Evolutionary conservation across 1,140 invertebrate species (phyloP).

Genomic region (Teleogryllus occipitalis): DNA sequence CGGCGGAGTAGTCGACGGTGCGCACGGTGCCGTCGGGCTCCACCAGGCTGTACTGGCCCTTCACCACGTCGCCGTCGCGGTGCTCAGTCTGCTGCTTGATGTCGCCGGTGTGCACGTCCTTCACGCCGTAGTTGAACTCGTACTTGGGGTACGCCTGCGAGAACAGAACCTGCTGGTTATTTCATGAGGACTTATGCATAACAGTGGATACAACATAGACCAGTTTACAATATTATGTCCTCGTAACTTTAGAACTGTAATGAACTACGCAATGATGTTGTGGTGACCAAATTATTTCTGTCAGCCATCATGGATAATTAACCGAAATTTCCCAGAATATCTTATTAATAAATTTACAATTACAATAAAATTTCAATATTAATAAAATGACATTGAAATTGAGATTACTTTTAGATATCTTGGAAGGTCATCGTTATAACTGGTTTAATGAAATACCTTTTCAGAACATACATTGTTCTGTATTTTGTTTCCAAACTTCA

Average conservation of each 20-base stretch:
- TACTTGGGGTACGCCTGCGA: constrained; percentile 15
- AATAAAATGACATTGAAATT: background rate
- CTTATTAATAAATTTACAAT: no score
- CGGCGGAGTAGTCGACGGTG: constrained; percentile 24
- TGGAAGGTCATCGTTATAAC: background rate
- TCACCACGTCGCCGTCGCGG: constrained; percentile 25
- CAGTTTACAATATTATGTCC: no score
- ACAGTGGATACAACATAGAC: no score
- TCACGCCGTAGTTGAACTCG: constrained; percentile 25
- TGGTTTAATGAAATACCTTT: background rate
- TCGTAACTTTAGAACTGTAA: no score
- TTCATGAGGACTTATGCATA: no score
- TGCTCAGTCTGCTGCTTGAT: constrained; percentile 26
- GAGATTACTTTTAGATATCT: background rate
- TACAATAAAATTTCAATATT: no score
- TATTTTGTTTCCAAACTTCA: background rate
- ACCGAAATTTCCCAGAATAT: no score
- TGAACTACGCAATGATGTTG: no score
- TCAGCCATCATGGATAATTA: no score
- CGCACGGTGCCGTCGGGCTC: constrained; percentile 28
- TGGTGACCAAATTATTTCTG: no score
- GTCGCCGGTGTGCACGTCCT: constrained; percentile 25
- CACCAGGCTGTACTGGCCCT: constrained; percentile 28
- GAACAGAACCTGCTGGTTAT: background rate
- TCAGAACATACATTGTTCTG: background rate